A percentile compares a stretch with the other conserved stretches of the same genome.
Evolutionary conservation across 2,797 vertebrate genomes (phyloP).

Genomic region (Myotis myotis): DNA sequence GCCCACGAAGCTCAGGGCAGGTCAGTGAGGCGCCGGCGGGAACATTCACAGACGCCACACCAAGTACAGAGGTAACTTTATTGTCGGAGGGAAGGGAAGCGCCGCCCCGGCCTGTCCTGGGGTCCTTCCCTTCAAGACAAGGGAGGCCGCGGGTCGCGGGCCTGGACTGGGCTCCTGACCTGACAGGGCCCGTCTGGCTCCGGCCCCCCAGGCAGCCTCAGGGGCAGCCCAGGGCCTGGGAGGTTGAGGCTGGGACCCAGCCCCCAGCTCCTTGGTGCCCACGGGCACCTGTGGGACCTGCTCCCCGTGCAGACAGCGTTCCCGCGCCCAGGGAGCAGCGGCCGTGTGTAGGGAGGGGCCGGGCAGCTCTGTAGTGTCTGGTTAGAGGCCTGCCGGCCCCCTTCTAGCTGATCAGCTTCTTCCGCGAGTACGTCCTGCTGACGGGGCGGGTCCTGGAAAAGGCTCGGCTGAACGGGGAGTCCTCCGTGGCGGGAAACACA

Average conservation of each 20-base stretch:
- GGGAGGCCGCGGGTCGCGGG: not conserved
- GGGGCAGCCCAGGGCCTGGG: not conserved
- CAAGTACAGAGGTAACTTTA: not conserved
- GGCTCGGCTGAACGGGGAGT: constrained; percentile 85
- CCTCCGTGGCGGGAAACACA: constrained; percentile 45
- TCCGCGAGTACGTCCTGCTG: constrained; percentile 89
- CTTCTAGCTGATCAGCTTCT: constrained; percentile 87
- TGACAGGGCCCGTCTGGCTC: not conserved
- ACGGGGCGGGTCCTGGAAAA: constrained; percentile 73
- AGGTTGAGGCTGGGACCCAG: not conserved
- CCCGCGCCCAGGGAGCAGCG: no score
- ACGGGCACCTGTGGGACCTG: not conserved
- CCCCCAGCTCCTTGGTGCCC: not conserved
- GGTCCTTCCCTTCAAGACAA: not conserved
- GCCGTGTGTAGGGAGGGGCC: not conserved
- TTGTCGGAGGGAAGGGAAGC: not conserved
- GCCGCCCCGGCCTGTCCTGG: no score
- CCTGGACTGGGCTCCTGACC: not conserved
- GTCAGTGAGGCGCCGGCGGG: not conserved
- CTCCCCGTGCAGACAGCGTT: not conserved
- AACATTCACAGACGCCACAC: not conserved
- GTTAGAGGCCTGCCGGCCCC: accelerated
- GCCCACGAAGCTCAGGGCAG: not conserved
- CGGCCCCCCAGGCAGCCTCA: not conserved
- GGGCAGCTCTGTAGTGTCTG: not conserved